A percentile compares a stretch with the other conserved stretches of the same genome.
Evolutionary conservation across 2,113 vertebrate species (phyloP).

Genomic region (Tachycineta bicolor): DNA sequence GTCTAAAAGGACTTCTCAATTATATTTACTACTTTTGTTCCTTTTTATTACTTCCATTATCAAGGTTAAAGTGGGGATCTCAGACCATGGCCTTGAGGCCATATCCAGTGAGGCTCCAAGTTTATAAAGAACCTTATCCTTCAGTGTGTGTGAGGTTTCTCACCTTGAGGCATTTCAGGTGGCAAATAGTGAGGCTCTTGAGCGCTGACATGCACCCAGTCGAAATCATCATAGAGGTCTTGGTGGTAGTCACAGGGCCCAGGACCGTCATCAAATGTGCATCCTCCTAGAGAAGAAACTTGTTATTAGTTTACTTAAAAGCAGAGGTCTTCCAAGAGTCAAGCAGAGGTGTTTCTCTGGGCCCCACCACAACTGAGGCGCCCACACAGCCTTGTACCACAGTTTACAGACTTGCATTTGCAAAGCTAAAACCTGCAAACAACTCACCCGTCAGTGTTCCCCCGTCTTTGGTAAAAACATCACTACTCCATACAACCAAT

Average conservation of each 20-base stretch:
- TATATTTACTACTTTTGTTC: not conserved
- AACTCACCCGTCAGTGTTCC: not conserved
- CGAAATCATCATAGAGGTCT: constrained; percentile 94
- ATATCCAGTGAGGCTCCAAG: accelerated
- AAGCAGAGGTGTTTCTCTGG: not conserved
- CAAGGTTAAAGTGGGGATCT: not conserved
- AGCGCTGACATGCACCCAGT: constrained; percentile 94
- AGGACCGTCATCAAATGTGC: constrained; percentile 91
- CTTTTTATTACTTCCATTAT: not conserved
- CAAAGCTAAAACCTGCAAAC: not conserved
- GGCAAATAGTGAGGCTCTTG: constrained; percentile 92
- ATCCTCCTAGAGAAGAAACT: constrained; percentile 83
- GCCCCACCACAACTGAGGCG: not conserved
- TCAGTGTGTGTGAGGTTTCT: not conserved
- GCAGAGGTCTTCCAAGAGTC: not conserved
- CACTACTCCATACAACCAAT: not conserved
- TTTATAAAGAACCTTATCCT: not conserved
- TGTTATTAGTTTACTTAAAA: not conserved
- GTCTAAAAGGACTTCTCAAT: not conserved
- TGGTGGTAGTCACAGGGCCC: constrained; percentile 95
- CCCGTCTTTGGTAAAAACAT: not conserved
- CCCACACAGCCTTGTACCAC: not conserved
- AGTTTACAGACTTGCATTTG: not conserved
- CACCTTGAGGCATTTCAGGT: constrained; percentile 93
- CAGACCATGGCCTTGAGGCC: not conserved